phyloP scores from a whole-genome alignment of 2,888 invertebrate species.

The Xanthorhoe designata region DNA sequence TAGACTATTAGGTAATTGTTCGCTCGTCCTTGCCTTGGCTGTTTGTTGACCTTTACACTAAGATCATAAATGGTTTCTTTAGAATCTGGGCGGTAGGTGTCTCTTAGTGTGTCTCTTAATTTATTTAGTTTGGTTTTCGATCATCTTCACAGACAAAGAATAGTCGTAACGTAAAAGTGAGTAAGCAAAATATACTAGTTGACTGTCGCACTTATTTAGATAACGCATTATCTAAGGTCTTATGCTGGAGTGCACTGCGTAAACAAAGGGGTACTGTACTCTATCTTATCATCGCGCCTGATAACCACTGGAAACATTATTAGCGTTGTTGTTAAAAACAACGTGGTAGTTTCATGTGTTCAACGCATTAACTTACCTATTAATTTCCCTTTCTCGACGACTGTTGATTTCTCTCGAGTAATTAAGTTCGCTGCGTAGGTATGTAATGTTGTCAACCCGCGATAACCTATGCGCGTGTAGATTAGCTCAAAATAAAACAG shows the following conservation, averaged over 20 bases:
- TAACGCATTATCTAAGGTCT: conserved; percentile 75
- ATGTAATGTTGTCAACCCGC: conserved; percentile 32
- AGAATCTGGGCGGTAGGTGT: conserved; percentile 20
- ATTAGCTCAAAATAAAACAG: conserved; percentile 16
- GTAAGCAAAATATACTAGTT: conserved; percentile 66
- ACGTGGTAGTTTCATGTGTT: conserved; percentile 55
- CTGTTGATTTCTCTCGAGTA: conserved; percentile 38
- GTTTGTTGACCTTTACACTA: conserved; percentile 33
- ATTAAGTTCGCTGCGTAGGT: conserved; percentile 34
- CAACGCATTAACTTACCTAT: conserved; percentile 43
- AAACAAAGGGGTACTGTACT: conserved; percentile 77
- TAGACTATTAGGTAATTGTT: conserved; percentile 31
- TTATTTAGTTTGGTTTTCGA: conserved; percentile 30
- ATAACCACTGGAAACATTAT: conserved; percentile 71
- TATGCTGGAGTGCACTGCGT: conserved; percentile 70
- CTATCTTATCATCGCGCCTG: conserved; percentile 75
- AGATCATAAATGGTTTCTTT: conserved; percentile 30
- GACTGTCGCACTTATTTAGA: conserved; percentile 62
- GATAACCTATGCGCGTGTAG: conserved; percentile 25
- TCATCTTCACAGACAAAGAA: conserved; percentile 57
- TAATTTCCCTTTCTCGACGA: conserved; percentile 48
- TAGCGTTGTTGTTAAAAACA: conserved; percentile 65
- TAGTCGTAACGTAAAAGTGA: conserved; percentile 60
- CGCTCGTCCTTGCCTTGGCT: conserved; percentile 34
- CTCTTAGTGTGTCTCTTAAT: conserved; percentile 16